Evolutionary conservation across 2,888 invertebrate species (phyloP).

Genomic region (Sepiola atlantica): DNA sequence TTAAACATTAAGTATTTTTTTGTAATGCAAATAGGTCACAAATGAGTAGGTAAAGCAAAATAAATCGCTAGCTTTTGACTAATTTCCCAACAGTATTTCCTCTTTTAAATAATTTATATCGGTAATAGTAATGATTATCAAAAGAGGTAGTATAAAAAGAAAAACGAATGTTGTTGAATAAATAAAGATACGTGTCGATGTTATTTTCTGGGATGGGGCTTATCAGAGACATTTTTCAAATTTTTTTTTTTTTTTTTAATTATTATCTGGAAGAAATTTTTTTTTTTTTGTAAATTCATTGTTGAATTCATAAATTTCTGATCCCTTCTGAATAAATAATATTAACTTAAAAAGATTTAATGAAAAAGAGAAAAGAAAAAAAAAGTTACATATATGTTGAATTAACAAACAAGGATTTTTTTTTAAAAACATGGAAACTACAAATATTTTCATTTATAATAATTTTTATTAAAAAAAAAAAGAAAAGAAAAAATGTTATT

Average conservation of each 20-base stretch:
- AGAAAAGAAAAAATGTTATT: neutral
- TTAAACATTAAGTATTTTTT: too few species aligned
- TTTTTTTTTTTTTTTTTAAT: too few species aligned
- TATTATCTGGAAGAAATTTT: neutral
- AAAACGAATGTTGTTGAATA: neutral
- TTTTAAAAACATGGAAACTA: neutral
- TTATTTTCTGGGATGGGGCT: neutral
- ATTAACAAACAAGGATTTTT: neutral
- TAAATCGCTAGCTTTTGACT: too few species aligned
- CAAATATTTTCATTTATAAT: neutral
- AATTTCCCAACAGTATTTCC: too few species aligned
- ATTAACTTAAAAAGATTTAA: neutral
- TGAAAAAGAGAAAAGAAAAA: neutral
- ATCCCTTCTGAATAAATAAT: neutral
- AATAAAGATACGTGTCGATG: neutral
- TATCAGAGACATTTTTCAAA: neutral
- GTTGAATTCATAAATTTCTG: neutral
- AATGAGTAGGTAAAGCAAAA: too few species aligned
- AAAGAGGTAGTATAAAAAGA: neutral
- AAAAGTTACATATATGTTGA: neutral
- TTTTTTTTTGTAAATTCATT: neutral
- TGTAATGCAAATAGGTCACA: too few species aligned
- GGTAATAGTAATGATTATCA: too few species aligned
- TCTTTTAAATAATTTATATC: too few species aligned
- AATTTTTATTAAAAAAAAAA: neutral